Percentiles rank a stretch among this genome's conserved stretches.
Evolutionary conservation across 2,797 vertebrate species (phyloP).

Genomic region (Merluccius polli): DNA sequence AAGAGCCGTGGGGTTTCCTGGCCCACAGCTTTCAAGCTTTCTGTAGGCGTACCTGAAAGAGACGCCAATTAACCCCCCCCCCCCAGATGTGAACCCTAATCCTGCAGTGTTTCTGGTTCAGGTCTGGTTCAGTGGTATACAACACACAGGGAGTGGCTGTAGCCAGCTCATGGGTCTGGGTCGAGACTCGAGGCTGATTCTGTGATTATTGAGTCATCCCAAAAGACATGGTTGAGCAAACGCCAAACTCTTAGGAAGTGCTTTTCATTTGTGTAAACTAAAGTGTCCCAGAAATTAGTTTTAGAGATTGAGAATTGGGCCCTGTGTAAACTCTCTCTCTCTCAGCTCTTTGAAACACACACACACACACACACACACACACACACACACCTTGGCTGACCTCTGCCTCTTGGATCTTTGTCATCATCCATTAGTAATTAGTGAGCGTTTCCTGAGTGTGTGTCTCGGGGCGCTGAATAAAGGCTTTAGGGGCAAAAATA

Average conservation of each 20-base stretch:
- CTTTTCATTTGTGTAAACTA: not conserved
- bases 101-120: not conserved
- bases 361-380: no score
- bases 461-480: conserved; percentile 59
- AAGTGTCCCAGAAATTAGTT: not conserved
- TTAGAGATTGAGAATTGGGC: not conserved
- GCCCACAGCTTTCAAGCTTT: conserved; percentile 16
- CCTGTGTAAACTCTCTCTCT: not conserved
- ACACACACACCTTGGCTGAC: conserved; percentile 49
- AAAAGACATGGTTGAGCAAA: not conserved
- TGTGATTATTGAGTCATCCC: not conserved
- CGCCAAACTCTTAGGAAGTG: not conserved
- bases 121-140: not conserved
- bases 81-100: not conserved
- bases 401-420: conserved; percentile 34
- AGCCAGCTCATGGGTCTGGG: not conserved
- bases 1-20: conserved; percentile 39
- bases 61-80: not conserved
- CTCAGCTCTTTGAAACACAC: no score
- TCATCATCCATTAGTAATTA: conserved; percentile 69
- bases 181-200: not conserved
- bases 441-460: conserved; percentile 59
- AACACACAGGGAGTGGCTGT: not conserved
- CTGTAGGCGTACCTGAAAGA: conserved; percentile 46
- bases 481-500: conserved; percentile 60